These are phyloP conservation scores for Chesias legatella DNA, from an alignment of 2,888 invertebrate genomes.

Conservation along the genomic window DNA sequence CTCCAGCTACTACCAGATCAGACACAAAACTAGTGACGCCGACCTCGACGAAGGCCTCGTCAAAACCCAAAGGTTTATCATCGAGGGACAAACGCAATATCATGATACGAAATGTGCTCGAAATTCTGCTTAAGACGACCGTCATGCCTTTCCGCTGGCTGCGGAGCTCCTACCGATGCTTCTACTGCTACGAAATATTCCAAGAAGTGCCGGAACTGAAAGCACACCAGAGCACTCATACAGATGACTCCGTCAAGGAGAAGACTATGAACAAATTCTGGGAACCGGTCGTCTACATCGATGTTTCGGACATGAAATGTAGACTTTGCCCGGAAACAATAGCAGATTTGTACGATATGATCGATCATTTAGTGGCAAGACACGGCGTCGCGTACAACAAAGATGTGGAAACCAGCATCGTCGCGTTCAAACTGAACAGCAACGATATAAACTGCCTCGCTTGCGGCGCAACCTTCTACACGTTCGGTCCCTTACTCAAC, in stretches of 20 bases:
- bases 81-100: slow-evolving; percentile 57
- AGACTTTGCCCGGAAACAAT: slow-evolving; percentile 53
- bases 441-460: slow-evolving; percentile 56
- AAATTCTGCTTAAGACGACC: slow-evolving; percentile 58
- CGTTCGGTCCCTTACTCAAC: slow-evolving; percentile 63
- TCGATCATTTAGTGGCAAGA: slow-evolving; percentile 57
- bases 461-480: slow-evolving; percentile 61
- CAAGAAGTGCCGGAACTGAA: slow-evolving; percentile 63
- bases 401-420: slow-evolving; percentile 64
- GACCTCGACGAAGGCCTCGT: slow-evolving; percentile 8
- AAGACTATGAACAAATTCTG: slow-evolving; percentile 69
- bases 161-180: slow-evolving; percentile 69
- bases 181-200: slow-evolving; percentile 73
- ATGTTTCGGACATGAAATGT: slow-evolving; percentile 57
- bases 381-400: slow-evolving; percentile 60
- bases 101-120: slow-evolving; percentile 61
- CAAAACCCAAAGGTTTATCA: slow-evolving; percentile 29
- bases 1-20: neutral
- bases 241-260: slow-evolving; percentile 49
- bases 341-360: slow-evolving; percentile 56
- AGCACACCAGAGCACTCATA: slow-evolving; percentile 52
- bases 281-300: slow-evolving; percentile 67
- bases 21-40: neutral
- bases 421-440: slow-evolving; percentile 64
- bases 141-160: slow-evolving; percentile 72